A percentile compares a stretch with the other conserved stretches of the same genome.
These are phyloP conservation scores for Drosophila takahashii DNA, from an alignment of 1,140 invertebrate species.

Conservation along the genomic window DNA sequence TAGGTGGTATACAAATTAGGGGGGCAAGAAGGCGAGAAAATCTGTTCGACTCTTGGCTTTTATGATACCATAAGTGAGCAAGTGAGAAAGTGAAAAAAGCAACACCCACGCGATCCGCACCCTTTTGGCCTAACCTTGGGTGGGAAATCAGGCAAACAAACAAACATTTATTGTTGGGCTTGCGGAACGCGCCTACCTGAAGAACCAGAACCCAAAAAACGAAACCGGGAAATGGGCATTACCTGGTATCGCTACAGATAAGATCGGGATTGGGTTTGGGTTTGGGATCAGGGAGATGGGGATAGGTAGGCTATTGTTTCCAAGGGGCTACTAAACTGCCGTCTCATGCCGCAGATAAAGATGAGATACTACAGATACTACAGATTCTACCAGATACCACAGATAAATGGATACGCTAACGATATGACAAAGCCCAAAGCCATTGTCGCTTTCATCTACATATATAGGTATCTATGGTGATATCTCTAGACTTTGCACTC, in stretches of 20 bases:
- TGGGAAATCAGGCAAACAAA: constrained; percentile 26
- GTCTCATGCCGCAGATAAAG: constrained; percentile 20
- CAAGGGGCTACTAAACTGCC: constrained; percentile 34
- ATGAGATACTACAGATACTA: constrained; percentile 2
- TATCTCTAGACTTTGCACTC: constrained; percentile 9
- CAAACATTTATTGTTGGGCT: constrained; percentile 43
- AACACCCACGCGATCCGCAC: constrained; percentile 19
- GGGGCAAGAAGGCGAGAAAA: constrained; percentile 49
- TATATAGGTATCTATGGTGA: not conserved
- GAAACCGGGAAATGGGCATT: constrained; percentile 12
- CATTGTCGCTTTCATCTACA: constrained; percentile 9
- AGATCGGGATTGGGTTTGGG: constrained; percentile 13
- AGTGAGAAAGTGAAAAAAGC: not conserved
- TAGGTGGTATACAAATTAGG: constrained; percentile 3
- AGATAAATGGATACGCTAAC: constrained; percentile 5
- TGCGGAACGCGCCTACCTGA: constrained; percentile 52
- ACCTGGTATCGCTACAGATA: constrained; percentile 33
- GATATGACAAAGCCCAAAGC: not conserved
- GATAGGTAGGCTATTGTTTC: constrained; percentile 23
- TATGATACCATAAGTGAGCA: constrained; percentile 25
- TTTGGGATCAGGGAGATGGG: not conserved
- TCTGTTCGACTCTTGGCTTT: constrained; percentile 39
- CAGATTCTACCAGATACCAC: constrained; percentile 4
- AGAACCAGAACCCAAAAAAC: not conserved
- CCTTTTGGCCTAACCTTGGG: constrained; percentile 49